Base-by-base conservation (phyloP, 2,797 vertebrate genomes). In the Bovichtus variegatus region DNA sequence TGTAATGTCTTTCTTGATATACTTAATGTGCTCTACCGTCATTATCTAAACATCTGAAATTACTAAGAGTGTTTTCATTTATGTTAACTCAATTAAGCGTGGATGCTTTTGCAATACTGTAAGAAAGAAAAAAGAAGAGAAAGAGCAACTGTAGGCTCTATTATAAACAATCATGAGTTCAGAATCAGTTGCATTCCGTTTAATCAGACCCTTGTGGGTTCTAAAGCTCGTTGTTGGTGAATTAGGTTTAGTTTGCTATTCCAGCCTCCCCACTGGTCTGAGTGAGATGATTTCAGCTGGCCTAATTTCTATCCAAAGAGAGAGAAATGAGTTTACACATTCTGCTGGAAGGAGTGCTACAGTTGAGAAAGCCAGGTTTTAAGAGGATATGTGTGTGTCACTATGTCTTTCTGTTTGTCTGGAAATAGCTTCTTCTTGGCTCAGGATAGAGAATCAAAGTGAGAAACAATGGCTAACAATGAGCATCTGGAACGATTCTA, bases 321-420 rank as follows among this genome's bases (percentile, higher is more conserved):
- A 36, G 50, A 77, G 59, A 54, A 65, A 76, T 83, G 80, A 81
- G 74, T 13, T 40, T 47, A 80, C 78, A 83, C 83, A 83, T 88
- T 85, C 84, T 85, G 60, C 51, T 80, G 62, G 61, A 49, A 59
- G 43, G 61, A 78, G 25, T 31, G 46, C 58, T 59, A 25, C 50
- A 65, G 15, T 72, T 1, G 31, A 50, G 34, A 41, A 75, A 84
- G 74, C 66, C 71, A n/a, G 49, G 70, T 62, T 61, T 76, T 44
- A 71, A 75, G 78, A 85, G 64, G 71, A 58, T 57, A 9, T 9
- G 64, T 80, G 70, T 76, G 76, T 74, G 64, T 43, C 59, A n/a
- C 69, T 21, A 5, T 36, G 51, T 76, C 60, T 78, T 75, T 68
- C 49, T 55, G 67, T 53, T 23, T n/a, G n/a, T 40, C 41, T 53